Base-by-base conservation (phyloP, 35 echinoderm and acorn worm genomes). In the Heliocidaris erythrogramma region DNA sequence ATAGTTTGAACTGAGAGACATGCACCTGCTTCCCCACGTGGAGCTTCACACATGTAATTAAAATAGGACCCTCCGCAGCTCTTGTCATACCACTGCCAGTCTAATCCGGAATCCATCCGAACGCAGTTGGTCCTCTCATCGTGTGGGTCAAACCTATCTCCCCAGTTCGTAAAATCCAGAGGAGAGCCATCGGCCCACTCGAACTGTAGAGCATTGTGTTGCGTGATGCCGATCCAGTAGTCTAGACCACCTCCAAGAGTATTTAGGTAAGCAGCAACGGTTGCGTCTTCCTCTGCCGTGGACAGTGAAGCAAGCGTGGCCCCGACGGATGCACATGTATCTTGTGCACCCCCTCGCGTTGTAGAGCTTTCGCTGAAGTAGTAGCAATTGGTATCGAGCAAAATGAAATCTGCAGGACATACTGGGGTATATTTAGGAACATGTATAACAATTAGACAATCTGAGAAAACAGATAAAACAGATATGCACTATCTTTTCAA, bases 191-290 rank as follows among this genome's bases (percentile, higher is more conserved):
- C 91, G 48, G 5, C 27, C 91, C 91, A 92, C 48, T 92, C 48
- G 49, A 92, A 92, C 16, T 92, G 17, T 5, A 92, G n/a, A 13
- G 91, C 91, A n/a, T 92, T 92, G 13, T 59, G 31, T 49, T 50
- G 47, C 18, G 91, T 92, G 13, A 92, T 49, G 48, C 91, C 91
- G 48, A 92, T 92, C 91, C 91, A 92, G 91, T 92, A 59, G 30
- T 92, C 32, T 24, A 92, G 6, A n/a, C 91, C 91, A 11, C 47
- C 91, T 17, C 48, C 48, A 5, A 49, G 5, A 2, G 91, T 18
- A 9, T 59, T 48, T 3, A 92, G 47, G 29, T 48, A 30, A 13
- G 2, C 49, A 8, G 14, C 31, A 9, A 92, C 7, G 1, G 21
- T 48, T 47, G 91, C 0, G 8, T 92, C 91, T 59, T 92, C 91